phyloP scores from a whole-genome alignment of 2,797 vertebrate species.

The Sciaenops ocellatus region DNA sequence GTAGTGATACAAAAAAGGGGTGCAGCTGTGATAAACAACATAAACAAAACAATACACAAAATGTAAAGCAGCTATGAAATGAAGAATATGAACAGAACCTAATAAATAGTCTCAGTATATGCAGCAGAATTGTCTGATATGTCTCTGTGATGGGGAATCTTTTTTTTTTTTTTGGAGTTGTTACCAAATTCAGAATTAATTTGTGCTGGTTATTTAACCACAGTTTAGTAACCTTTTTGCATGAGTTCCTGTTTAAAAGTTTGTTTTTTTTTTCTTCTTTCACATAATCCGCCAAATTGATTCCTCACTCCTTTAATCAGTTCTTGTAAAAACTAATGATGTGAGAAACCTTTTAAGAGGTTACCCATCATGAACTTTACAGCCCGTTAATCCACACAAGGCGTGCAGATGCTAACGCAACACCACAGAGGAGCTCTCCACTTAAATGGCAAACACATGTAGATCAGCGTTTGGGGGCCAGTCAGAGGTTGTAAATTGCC shows the following conservation, averaged over 20 bases:
- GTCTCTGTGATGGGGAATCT: not conserved
- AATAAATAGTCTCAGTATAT: not conserved
- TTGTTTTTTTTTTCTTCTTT: not conserved
- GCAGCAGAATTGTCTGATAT: not conserved
- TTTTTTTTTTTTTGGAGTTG: not conserved
- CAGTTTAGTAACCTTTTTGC: not conserved
- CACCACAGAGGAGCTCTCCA: not conserved
- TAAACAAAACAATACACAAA: not conserved
- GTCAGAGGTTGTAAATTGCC: not conserved
- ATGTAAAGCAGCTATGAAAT: not conserved
- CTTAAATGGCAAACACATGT: conserved; percentile 8
- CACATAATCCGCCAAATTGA: not conserved
- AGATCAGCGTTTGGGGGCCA: not conserved
- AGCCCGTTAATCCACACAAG: not conserved
- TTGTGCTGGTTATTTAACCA: not conserved
- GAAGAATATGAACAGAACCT: not conserved
- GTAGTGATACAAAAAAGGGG: not conserved
- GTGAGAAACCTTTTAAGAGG: not conserved
- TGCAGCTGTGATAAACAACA: too few species aligned
- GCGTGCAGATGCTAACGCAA: not conserved
- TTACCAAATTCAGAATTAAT: not conserved
- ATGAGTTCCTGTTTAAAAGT: not conserved
- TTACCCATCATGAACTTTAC: conserved; percentile 20
- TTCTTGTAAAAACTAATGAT: conserved; percentile 41
- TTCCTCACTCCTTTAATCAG: conserved; percentile 7